These are phyloP conservation scores for Drosophila phalerata DNA, from an alignment of 2,888 invertebrate species.

Conservation along the genomic window DNA sequence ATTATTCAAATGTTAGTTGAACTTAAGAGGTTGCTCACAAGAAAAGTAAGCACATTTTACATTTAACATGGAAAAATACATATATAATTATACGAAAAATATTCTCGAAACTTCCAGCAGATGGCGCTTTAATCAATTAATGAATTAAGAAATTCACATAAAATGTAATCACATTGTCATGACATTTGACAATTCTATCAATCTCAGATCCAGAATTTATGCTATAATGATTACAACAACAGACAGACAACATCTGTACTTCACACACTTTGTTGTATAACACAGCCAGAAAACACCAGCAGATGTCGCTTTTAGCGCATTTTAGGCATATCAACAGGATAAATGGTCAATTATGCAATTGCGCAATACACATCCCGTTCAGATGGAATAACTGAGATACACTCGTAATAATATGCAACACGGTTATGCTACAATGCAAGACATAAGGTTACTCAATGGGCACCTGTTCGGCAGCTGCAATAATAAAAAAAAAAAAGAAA, in stretches of 20 bases:
- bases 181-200: not conserved
- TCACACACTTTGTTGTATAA: not conserved
- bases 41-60: not conserved
- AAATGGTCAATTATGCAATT: conserved; percentile 12
- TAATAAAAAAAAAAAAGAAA: not conserved
- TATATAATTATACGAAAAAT: not conserved
- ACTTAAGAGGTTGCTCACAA: not conserved
- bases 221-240: not conserved
- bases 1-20: too few relatives aligned
- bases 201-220: not conserved
- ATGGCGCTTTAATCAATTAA: conserved; percentile 5
- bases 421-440: not conserved
- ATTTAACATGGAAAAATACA: not conserved
- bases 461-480: conserved; percentile 10
- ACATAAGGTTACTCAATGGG: conserved; percentile 9
- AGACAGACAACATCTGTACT: not conserved
- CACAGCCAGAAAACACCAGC: not conserved
- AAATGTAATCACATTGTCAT: not conserved
- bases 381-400: not conserved
- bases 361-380: not conserved
- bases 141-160: not conserved
- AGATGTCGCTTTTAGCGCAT: not conserved
- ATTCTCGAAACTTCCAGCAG: not conserved
- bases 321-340: not conserved
- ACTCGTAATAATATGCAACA: conserved; percentile 16